Evolutionary conservation across 2,888 invertebrate genomes (phyloP), one percentile per base, ranked within the genome.

Genomic region (Thymelicus acteon): DNA sequence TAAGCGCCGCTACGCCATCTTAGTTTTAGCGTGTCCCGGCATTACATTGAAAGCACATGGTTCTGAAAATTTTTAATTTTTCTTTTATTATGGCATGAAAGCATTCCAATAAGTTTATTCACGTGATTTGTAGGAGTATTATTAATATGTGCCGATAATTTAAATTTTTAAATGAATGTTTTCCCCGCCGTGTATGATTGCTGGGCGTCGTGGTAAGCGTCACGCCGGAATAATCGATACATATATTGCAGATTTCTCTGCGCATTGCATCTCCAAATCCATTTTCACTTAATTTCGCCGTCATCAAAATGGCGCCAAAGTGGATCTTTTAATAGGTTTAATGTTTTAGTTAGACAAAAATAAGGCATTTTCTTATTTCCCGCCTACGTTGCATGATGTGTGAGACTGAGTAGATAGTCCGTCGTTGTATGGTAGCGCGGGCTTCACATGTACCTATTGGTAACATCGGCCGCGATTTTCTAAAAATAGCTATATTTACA

Each of bases 1-100:
- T 97, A 93, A 95, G 95, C 92, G 80, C 84, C 84, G 87, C 89
- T 87, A 85, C 93, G 93, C 93, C 93, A 93, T 93, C 85, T 93
- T 93, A 89, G 82, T 84, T 90, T 88, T 86, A 72, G 78, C 81
- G 77, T 86, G 84, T 82, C 80, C 89, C 89, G 90, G 90, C 86
- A 80, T 85, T 83, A 80, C 78, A 82, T 76, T 73, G 76, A 85
- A 86, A 92, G 90, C 92, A 93, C 92, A 91, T 93, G 91, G 89
- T 81, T 74, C 62, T 60, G 10, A 67, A 73, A 72, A 48, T 62
- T 72, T 61, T 54, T 31, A 13, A 15, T 6, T 6, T 61, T 61
- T 40, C 44, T 31, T 48, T 7, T 12, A 49, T 54, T 44, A n/a
- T 39, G 13, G 3, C 3, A 15, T 48, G 60, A 67, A 67, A 61